Evolutionary conservation across 2,113 vertebrate genomes (phyloP), one percentile per base, ranked within the genome.

Genomic region (Danionella cerebrum): DNA sequence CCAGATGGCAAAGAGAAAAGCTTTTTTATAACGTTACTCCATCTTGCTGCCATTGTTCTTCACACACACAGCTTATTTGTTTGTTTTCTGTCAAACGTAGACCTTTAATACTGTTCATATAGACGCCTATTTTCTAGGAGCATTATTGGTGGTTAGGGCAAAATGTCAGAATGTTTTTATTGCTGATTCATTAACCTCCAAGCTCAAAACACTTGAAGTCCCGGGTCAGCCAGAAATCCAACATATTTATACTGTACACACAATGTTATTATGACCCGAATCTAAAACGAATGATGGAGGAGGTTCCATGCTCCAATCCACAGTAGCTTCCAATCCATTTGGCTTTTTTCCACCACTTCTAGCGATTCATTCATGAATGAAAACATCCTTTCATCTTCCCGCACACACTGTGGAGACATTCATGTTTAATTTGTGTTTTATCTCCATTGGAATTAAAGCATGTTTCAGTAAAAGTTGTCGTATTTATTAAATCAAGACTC

Each of bases 401-500:
- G 25, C 39, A 55, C 35, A 27, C 55, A 4, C 24, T 4, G 38
- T 3, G 5, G 9, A 25, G 21, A 29, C 38, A 13, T 54, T 33
- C 12, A n/a, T 2, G 38, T 35, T 31, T 22, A 31, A 18, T 55
- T 55, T 39, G n/a, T 36, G 38, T 36, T 54, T 55, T 25, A 44
- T 55, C 65, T 45, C 65, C 27, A 16, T 4, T 2, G 25, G 39
- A 5, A 13, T 54, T 22, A 52, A 67, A 55, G 53, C 16, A 5
- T 16, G 50, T 52, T 24, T 27, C 29, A 53, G 44, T 52, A 70
- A 70, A 70, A 54, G 22, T 5, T 9, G 3, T n/a, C n/a, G 3
- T 31, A 16, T 47, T 10, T 25, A 51, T 70, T 38, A 65, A 44
- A 71, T 65, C 51, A 65, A 65, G 53, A 29, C 33, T 33, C 25